Conservation (phyloP, 2,113 vertebrate species). For the Cyrtonyx montezumae region DNA sequence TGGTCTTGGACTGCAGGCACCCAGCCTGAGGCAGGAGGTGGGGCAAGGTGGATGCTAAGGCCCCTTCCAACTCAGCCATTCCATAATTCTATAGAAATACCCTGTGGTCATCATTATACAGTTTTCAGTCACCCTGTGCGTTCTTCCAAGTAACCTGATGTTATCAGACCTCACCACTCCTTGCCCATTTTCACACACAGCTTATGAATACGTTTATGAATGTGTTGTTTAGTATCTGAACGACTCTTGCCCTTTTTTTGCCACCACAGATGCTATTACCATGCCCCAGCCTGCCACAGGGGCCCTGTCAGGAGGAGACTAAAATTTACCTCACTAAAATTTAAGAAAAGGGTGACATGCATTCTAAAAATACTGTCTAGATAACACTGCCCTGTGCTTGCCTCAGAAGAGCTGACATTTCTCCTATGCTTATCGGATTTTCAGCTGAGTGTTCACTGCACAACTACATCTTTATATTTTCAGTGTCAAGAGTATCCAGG, state of each 20-base stretch:
- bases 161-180: no score
- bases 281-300: background rate
- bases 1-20: no score
- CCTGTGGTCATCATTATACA: background rate
- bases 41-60: no score
- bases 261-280: accelerated
- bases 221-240: no score
- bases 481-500: background rate
- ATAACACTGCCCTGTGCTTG: background rate
- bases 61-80: no score
- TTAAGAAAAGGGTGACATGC: accelerated
- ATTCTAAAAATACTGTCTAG: background rate
- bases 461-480: accelerated
- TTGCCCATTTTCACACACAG: background rate
- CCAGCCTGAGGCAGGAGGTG: no score
- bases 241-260: background rate
- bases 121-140: accelerated
- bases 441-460: accelerated
- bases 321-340: background rate
- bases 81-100: background rate
- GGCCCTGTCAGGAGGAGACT: background rate
- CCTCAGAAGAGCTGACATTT: background rate
- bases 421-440: background rate
- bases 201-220: no score
- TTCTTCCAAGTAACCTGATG: background rate